Evolutionary conservation across 2,888 invertebrate genomes (phyloP).

Genomic region (Euplexia lucipara): DNA sequence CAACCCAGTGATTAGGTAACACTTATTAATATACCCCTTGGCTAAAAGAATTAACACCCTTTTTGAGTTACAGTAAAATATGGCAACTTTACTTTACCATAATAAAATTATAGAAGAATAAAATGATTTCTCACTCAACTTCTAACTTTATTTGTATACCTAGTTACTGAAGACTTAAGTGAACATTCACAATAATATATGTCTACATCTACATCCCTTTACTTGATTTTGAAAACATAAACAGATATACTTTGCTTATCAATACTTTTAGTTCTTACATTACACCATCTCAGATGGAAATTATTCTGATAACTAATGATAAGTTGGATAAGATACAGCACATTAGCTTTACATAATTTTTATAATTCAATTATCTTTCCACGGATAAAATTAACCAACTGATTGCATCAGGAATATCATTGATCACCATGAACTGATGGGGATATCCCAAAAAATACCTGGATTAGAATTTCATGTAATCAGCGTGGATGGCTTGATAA

Average conservation of each 20-base stretch:
- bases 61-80: too few species aligned
- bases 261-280: conserved; percentile 1
- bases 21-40: too few species aligned
- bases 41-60: not conserved
- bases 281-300: conserved; percentile 20
- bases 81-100: too few species aligned
- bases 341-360: conserved; percentile 23
- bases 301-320: conserved; percentile 24
- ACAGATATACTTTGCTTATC: conserved; percentile 31
- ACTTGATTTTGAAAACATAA: conserved; percentile 9
- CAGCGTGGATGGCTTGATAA: not conserved
- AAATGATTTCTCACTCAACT: too few species aligned
- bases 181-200: conserved; percentile 3
- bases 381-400: not conserved
- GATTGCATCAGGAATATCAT: not conserved
- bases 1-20: too few species aligned
- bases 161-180: not conserved
- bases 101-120: too few species aligned
- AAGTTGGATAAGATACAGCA: conserved; percentile 51
- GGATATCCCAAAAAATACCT: not conserved
- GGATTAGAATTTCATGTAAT: not conserved
- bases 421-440: not conserved
- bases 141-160: not conserved
- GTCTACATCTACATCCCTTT: not conserved
- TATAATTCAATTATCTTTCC: conserved; percentile 11